Percentiles rank a stretch among this genome's conserved stretches.
phyloP scores from a whole-genome alignment of 2,797 vertebrate genomes.

The Aselliscus stoliczkanus region DNA sequence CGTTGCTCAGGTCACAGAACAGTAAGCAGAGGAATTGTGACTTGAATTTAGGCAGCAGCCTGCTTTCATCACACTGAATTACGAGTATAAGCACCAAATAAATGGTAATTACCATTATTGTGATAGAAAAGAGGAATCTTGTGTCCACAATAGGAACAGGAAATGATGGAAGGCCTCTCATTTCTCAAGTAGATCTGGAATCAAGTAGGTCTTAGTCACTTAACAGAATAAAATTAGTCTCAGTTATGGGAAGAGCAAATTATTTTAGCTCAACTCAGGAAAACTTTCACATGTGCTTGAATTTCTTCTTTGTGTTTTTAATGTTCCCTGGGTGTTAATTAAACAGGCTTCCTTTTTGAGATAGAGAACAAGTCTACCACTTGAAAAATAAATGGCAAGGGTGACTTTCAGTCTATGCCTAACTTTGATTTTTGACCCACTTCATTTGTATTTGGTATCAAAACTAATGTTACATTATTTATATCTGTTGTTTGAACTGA shows the following conservation, averaged over 20 bases:
- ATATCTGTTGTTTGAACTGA: neutral
- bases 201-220: neutral
- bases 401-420: neutral
- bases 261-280: neutral
- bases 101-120: neutral
- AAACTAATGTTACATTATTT: neutral
- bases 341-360: neutral
- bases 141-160: neutral
- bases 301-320: slow-evolving; percentile 11
- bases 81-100: neutral
- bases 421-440: neutral
- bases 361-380: neutral
- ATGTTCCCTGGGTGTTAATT: slow-evolving; percentile 8
- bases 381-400: neutral
- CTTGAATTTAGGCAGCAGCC: neutral
- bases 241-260: neutral
- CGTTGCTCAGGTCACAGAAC: neutral
- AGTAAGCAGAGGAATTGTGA: neutral
- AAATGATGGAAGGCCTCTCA: neutral
- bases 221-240: neutral
- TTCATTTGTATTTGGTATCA: neutral
- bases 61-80: neutral
- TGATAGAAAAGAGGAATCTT: neutral
- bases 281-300: neutral
- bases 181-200: neutral